phyloP scores from a whole-genome alignment of 1,140 invertebrate genomes.

The Littorina saxatilis region DNA sequence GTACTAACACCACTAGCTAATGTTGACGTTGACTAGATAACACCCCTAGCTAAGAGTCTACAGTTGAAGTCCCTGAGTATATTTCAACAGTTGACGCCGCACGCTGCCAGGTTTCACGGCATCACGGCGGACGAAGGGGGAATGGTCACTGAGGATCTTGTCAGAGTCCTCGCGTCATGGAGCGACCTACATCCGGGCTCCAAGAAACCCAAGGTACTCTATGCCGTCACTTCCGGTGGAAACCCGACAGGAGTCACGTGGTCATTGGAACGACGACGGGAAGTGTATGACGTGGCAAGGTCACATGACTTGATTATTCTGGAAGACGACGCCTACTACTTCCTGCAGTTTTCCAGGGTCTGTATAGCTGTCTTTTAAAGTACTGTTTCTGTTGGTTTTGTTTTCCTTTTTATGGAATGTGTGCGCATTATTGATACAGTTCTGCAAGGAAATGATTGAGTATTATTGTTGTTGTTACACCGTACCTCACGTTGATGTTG shows the following conservation, averaged over 20 bases:
- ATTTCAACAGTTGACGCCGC: slow-evolving; percentile 26
- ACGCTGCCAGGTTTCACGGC: slow-evolving; percentile 21
- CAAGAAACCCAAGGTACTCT: slow-evolving; percentile 76
- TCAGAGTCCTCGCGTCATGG: slow-evolving; percentile 49
- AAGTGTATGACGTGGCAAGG: slow-evolving; percentile 84
- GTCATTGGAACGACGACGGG: slow-evolving; percentile 79
- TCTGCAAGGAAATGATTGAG: no score
- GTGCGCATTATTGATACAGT: no score
- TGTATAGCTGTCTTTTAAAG: no score
- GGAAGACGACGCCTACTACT: slow-evolving; percentile 88
- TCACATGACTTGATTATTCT: slow-evolving; percentile 86
- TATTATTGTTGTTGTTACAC: no score
- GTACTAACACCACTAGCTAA: no score
- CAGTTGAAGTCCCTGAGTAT: no score
- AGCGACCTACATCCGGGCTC: slow-evolving; percentile 44
- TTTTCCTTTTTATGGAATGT: no score
- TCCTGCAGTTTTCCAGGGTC: slow-evolving; percentile 81
- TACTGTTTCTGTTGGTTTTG: no score
- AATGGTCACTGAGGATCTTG: slow-evolving; percentile 41
- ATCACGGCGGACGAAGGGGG: slow-evolving; percentile 46
- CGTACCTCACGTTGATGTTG: no score
- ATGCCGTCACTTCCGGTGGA: slow-evolving; percentile 79
- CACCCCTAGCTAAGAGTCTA: no score
- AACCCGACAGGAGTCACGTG: slow-evolving; percentile 85
- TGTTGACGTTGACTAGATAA: no score